These are phyloP conservation scores for Scarus forsteni DNA, from an alignment of 2,797 vertebrate species.

Conservation along the genomic window DNA sequence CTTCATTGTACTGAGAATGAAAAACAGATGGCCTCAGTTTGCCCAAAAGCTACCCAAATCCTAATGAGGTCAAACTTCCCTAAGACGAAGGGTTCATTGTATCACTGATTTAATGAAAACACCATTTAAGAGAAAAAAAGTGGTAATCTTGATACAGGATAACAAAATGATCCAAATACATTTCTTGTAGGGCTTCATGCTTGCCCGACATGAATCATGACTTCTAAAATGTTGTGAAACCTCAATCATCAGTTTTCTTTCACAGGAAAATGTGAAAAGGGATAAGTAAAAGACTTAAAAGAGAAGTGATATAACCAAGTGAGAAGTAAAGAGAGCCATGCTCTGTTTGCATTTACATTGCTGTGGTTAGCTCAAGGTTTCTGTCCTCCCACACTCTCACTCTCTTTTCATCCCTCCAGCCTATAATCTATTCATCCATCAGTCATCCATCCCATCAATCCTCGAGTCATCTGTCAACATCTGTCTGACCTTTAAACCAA, in stretches of 20 bases:
- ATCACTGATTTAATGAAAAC: too few relatives aligned
- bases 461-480: slow-evolving; percentile 26
- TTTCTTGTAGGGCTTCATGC: slow-evolving; percentile 11
- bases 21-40: too few relatives aligned
- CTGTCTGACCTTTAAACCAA: slow-evolving; percentile 20
- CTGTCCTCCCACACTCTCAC: slow-evolving; percentile 52
- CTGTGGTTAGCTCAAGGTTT: slow-evolving; percentile 56
- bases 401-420: slow-evolving; percentile 23
- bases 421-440: slow-evolving; percentile 42
- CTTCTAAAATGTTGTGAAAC: slow-evolving; percentile 15
- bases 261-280: slow-evolving; percentile 2
- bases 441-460: slow-evolving; percentile 38
- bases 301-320: slow-evolving; percentile 59
- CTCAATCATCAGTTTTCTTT: slow-evolving; percentile 15
- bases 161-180: neutral
- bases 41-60: too few relatives aligned
- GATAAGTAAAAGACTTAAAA: slow-evolving; percentile 20
- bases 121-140: too few relatives aligned
- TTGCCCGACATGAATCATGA: slow-evolving; percentile 1
- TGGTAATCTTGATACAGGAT: neutral
- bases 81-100: too few relatives aligned
- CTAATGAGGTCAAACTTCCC: too few relatives aligned
- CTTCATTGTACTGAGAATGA: too few relatives aligned
- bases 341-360: slow-evolving; percentile 57
- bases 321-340: slow-evolving; percentile 55